Conservation (phyloP, 2,113 vertebrate species). For the Mirounga angustirostris region DNA sequence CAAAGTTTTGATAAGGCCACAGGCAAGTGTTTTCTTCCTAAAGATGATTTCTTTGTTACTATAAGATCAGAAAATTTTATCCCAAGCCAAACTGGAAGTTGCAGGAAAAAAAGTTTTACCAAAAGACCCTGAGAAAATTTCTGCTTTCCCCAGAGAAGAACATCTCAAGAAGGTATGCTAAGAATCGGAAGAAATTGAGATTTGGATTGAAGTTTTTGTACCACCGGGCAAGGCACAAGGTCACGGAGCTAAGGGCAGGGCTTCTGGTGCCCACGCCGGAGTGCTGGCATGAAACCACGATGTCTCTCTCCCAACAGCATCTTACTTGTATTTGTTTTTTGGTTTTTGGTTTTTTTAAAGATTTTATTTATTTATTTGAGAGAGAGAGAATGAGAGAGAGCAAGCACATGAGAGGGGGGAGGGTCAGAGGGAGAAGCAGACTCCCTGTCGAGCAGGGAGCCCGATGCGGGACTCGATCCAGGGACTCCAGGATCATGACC, state of each 20-base stretch:
- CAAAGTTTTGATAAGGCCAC: constrained; percentile 17
- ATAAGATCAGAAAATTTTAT: constrained; percentile 21
- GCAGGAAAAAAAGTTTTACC: background rate
- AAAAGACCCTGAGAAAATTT: constrained; percentile 8
- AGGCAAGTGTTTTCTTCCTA: background rate
- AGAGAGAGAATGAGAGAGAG: too few species aligned
- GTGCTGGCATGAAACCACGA: rapidly evolving
- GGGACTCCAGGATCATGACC: too few species aligned
- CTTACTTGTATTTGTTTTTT: background rate
- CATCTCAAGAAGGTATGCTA: background rate
- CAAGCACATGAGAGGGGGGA: too few species aligned
- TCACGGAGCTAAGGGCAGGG: background rate
- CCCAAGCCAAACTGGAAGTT: background rate
- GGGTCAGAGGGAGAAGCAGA: too few species aligned
- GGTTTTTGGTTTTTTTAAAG: too few species aligned
- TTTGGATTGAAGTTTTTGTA: background rate
- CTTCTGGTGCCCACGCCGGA: rapidly evolving
- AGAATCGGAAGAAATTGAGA: background rate
- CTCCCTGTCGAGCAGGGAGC: too few species aligned
- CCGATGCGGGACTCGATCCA: too few species aligned
- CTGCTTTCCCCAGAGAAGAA: background rate
- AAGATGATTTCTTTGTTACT: background rate
- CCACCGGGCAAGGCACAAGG: background rate
- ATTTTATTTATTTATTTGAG: too few species aligned
- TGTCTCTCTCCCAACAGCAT: background rate